These are phyloP conservation scores for Catharus fuscescens DNA, from an alignment of 2,113 vertebrate genomes.

Conservation along the genomic window DNA sequence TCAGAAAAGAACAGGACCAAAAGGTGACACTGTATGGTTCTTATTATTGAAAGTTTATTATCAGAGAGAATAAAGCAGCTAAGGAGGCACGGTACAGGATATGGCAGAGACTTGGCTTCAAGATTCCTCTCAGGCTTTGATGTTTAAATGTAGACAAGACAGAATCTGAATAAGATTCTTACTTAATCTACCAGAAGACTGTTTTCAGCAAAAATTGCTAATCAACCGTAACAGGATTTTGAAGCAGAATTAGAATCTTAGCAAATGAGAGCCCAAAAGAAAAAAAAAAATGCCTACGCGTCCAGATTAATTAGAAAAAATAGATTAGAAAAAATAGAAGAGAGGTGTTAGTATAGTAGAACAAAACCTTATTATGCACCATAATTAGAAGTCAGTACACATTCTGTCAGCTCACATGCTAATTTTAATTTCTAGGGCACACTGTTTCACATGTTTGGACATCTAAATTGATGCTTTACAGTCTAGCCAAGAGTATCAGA, in stretches of 20 bases:
- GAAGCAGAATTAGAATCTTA: neutral
- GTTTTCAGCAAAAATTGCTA: neutral
- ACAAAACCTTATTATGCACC: neutral
- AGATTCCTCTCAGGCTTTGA: neutral
- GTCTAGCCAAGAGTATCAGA: neutral
- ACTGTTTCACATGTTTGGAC: neutral
- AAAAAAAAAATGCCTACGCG: neutral
- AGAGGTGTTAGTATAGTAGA: neutral
- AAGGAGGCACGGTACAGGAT: neutral
- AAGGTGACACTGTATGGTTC: neutral
- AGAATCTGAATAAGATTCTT: neutral
- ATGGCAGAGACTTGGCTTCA: neutral
- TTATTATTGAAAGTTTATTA: neutral
- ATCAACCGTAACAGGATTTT: neutral
- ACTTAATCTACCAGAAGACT: neutral
- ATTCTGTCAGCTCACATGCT: neutral
- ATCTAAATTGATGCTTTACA: constrained; percentile 4
- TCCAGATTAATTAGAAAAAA: neutral
- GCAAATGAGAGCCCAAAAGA: neutral
- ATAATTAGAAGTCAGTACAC: constrained; percentile 16
- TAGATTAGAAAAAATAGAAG: neutral
- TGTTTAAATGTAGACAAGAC: neutral
- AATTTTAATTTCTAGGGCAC: constrained; percentile 28
- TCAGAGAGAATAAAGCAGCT: neutral
- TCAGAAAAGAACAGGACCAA: neutral